A percentile compares a stretch with the other conserved stretches of the same genome.
Conservation (phyloP, 2,888 invertebrate genomes). For the Leptogaster cylindrica region DNA sequence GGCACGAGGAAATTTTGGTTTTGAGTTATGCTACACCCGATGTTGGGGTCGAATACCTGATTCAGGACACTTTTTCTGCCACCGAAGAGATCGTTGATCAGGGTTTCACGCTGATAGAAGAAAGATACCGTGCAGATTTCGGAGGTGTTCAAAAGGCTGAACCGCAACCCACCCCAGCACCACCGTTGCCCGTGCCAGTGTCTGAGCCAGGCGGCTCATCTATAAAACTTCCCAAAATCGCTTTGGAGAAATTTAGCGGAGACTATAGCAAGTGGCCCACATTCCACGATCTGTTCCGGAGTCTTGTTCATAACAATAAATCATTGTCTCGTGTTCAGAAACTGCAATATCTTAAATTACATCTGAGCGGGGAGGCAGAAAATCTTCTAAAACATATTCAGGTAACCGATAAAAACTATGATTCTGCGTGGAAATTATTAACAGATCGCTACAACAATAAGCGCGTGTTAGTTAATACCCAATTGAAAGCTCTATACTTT, state of each 20-base stretch:
- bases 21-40: too few species aligned
- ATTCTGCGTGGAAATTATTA: conserved; percentile 27
- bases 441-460: conserved; percentile 42
- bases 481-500: conserved; percentile 31
- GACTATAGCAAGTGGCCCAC: conserved; percentile 41
- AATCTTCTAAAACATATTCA: conserved; percentile 22
- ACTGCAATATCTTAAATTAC: conserved; percentile 23
- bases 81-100: too few species aligned
- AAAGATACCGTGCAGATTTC: too few species aligned
- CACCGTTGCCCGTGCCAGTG: too few species aligned
- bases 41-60: too few species aligned
- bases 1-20: too few species aligned
- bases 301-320: neutral
- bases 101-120: too few species aligned
- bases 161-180: too few species aligned
- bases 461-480: conserved; percentile 36
- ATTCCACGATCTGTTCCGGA: neutral
- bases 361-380: conserved; percentile 31
- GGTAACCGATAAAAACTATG: conserved; percentile 35
- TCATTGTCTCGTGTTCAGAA: conserved; percentile 19
- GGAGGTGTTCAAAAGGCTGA: too few species aligned
- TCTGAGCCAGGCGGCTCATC: too few species aligned
- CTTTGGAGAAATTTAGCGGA: conserved; percentile 25
- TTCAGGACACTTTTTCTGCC: too few species aligned
- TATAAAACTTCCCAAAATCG: neutral